Base-by-base conservation (phyloP, 2,113 vertebrate genomes). In the Syrmaticus mikado region DNA sequence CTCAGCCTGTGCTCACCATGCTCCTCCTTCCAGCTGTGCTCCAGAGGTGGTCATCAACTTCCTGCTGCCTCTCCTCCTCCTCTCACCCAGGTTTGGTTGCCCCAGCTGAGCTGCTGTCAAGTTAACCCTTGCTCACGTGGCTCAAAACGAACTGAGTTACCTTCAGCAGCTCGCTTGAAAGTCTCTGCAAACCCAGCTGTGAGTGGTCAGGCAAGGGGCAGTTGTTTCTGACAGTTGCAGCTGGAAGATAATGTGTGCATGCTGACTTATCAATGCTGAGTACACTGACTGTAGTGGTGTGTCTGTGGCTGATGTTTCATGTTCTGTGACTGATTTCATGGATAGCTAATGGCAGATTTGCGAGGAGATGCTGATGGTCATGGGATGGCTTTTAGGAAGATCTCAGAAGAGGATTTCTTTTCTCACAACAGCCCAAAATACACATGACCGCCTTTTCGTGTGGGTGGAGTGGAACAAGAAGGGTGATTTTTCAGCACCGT, bases 1-100 rank as follows among this genome's bases (percentile, higher is more conserved):
- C 84, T 87, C 87, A 84, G 66, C 62, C 57, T 91, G 62, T 3
- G 8, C 78, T 94, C 66, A 30, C 4, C 2, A 89, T 58, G 79
- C 57, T 82, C 3, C 48, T 86, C 19, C 36, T 87, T 93, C 91
- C 94, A 94, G 94, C 93, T 95, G 94, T 82, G 91, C 82, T 95
- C 78, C 58, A 36, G 78, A 65, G 75, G 64, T 0, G 1, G 52
- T 70, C 89, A 82, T 92, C 93, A 91, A 85, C 66, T 94, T 24
- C 0, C 4, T 27, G 40, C 67, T 75, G 32, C 75, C 40, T 92
- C 46, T 60, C 74, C 38, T 60, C 34, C 22, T 82, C 15, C 43
- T 68, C 70, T 76, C 22, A 15, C 48, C 17, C 30, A 66, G 74
- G 53, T 91, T 85, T 91, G 60, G 12, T 24, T 70, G 84, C 40